Conservation (phyloP, 2,113 vertebrate genomes). For the Chaetorhynchus papuensis region DNA sequence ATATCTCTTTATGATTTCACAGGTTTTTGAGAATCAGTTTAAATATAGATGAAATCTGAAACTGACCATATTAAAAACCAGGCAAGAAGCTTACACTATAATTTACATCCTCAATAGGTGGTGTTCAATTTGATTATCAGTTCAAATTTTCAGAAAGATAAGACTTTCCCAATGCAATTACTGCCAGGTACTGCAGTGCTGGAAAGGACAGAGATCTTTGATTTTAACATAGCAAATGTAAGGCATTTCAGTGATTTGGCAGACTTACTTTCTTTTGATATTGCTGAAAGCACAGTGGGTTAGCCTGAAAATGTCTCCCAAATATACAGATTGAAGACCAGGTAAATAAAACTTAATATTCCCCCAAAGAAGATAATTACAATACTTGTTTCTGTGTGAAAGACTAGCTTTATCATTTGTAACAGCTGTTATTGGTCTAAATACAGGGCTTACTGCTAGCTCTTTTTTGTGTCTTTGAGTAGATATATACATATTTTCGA, state of each 20-base stretch:
- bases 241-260: not conserved
- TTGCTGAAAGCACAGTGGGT: not conserved
- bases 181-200: not conserved
- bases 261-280: not conserved
- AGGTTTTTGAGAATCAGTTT: not conserved
- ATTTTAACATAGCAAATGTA: not conserved
- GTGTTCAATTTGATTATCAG: not conserved
- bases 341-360: not conserved
- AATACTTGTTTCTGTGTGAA: not conserved
- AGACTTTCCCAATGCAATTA: not conserved
- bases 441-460: not conserved
- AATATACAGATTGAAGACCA: not conserved
- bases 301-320: not conserved
- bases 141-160: not conserved
- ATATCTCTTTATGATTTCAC: not conserved
- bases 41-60: not conserved
- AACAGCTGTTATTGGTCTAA: not conserved
- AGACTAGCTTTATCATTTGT: not conserved
- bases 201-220: not conserved
- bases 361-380: not conserved
- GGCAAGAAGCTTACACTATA: not conserved
- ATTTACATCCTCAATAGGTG: not conserved
- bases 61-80: not conserved
- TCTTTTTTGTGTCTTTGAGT: not conserved
- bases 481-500: not conserved